Evolutionary conservation across 2,888 invertebrate species (phyloP), one percentile per base, ranked within the genome.

Genomic region (Oxytorus armatus): DNA sequence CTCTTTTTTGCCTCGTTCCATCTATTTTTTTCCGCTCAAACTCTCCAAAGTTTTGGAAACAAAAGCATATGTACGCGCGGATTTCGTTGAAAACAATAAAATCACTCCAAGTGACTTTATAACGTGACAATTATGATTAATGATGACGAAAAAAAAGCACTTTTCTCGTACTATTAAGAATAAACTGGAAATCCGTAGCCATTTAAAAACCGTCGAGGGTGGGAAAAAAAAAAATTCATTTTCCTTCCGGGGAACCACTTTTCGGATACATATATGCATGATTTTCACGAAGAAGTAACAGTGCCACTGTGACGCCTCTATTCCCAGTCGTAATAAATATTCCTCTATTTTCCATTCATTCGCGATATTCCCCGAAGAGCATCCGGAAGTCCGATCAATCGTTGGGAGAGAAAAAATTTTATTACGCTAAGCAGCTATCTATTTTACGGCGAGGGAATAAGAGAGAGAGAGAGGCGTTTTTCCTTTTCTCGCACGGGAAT

Each of bases 251-350:
- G 5, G 36, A 36, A 29, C 29, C 10, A 10, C 5, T 29, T 29
- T 29, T 3, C 29, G 5, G 3, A 29, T 4, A 4, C 3, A 29
- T 29, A 4, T 29, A 5, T 29, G 5, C 29, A 29, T 29, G 3
- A 29, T 5, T 4, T 5, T 4, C 36, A 36, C 36, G 36, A 21
- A 10, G 3, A 65, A 33, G 8, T 1, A 3, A 36, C 11, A 18
- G 8, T 47, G 36, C 36, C 18, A n/a, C n/a, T n/a, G 0, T 16
- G 36, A 14, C 33, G 42, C 8, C 16, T 55, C 3, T 44, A 74
- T 80, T 77, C 77, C 77, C 77, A 57, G 69, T 51, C 21, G 68
- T 74, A 42, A 80, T 80, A 80, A 80, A 80, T 80, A 69, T 77
- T 73, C 77, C 11, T 51, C 57, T 23, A 18, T 18, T 68, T 69